Conservation (phyloP, 2,113 vertebrate genomes). For the Grantiella picta region DNA sequence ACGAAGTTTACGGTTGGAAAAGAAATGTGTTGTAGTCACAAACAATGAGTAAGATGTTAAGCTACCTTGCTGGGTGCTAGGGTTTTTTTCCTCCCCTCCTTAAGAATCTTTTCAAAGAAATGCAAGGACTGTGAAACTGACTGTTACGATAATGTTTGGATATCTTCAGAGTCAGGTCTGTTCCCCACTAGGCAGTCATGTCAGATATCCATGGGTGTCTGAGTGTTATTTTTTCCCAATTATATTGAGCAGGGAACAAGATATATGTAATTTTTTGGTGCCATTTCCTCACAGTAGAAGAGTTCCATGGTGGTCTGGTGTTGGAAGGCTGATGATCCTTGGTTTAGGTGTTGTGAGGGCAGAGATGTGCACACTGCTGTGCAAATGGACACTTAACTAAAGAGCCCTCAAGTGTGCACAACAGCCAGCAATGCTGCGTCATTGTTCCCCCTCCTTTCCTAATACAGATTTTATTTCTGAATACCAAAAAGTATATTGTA, state of each 20-base stretch:
- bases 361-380: neutral
- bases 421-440: neutral
- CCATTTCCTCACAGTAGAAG: neutral
- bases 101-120: neutral
- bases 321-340: neutral
- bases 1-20: neutral
- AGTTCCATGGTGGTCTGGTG: neutral
- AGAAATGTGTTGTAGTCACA: neutral
- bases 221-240: neutral
- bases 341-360: neutral
- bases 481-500: neutral
- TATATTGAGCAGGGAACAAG: neutral
- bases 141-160: neutral
- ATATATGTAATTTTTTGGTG: neutral
- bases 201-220: neutral
- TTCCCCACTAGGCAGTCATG: neutral
- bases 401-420: neutral
- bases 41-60: neutral
- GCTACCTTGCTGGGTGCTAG: neutral
- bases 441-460: neutral
- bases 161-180: neutral
- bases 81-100: neutral
- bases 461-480: neutral
- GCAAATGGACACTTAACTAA: neutral
- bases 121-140: neutral